Evolutionary conservation across 2,797 vertebrate species (phyloP), one percentile per base, ranked within the genome.

Genomic region (Sebastes diaconus): DNA sequence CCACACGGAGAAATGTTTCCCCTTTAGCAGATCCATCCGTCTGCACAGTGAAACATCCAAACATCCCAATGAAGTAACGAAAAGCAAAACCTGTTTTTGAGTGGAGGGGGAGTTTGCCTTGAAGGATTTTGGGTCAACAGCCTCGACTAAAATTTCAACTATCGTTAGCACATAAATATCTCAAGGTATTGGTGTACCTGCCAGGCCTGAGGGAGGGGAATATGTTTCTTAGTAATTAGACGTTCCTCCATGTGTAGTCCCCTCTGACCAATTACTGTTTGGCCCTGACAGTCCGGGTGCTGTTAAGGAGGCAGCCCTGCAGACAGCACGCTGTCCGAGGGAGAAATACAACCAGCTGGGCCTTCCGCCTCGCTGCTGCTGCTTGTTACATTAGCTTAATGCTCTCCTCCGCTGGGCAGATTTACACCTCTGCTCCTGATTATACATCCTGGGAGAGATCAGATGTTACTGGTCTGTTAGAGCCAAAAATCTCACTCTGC

Each of bases 261-360:
- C 83, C 39, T 63, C 75, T 77, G 85, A 84, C 86, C 88, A 92
- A 87, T 91, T 89, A 87, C 86, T 36, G 60, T 66, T 81, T 46
- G 79, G 69, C 76, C 73, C 70, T 77, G 86, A 71, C 85, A 67
- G 85, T 77, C 72, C 54, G 58, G 42, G 29, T 75, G 76, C 36
- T 64, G 36, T 39, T 39, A 73, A 75, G 59, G 65, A 80, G 67
- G 67, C 65, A 68, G 82, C 76, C 75, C 74, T 59, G 81, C 61
- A 61, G 83, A 85, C 68, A 30, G 74, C 80, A 24, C 0, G 7
- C 74, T 30, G 55, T 77, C 79, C 8, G 30, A 39, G 64, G 36
- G 65, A 84, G 81, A 86, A 89, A 88, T 72, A 89, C 77, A 76
- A 69, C 54, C 81, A 66, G 81, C 42, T 58, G 14, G 68, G 68